A percentile compares a stretch with the other conserved stretches of the same genome.
These are phyloP conservation scores for Peromyscus polionotus DNA, from an alignment of 2,113 vertebrate genomes.

Conservation along the genomic window DNA sequence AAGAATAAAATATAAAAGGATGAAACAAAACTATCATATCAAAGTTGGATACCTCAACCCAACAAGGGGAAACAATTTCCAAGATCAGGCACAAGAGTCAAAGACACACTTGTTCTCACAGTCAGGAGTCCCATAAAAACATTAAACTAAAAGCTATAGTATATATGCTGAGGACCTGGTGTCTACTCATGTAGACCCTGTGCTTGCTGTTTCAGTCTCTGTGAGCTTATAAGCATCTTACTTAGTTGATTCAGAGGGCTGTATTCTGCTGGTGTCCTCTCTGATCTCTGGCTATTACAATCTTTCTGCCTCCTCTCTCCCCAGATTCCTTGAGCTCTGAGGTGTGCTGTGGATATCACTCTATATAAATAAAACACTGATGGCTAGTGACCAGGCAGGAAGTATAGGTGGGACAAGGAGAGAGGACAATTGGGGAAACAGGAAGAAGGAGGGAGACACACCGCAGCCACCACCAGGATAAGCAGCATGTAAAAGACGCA, in stretches of 20 bases:
- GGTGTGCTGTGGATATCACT: too few species aligned
- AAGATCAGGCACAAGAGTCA: neutral
- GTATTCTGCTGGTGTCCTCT: neutral
- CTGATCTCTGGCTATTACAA: rapidly evolving
- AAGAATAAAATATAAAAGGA: neutral
- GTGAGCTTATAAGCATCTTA: neutral
- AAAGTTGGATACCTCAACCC: neutral
- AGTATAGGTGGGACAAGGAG: too few species aligned
- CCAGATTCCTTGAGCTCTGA: neutral
- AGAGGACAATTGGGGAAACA: too few species aligned
- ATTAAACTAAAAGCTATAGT: neutral
- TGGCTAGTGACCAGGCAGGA: too few species aligned
- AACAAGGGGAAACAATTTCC: neutral
- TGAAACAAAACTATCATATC: neutral
- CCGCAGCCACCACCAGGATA: too few species aligned
- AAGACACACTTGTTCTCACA: neutral
- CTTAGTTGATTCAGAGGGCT: neutral
- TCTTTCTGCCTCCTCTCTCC: too few species aligned
- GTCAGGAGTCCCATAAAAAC: neutral
- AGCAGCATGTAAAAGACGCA: too few species aligned
- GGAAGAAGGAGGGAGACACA: too few species aligned
- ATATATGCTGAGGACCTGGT: neutral
- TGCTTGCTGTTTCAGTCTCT: neutral
- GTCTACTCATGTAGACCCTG: neutral
- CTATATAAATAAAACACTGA: too few species aligned